Evolutionary conservation across 2,888 invertebrate genomes (phyloP).

Genomic region (Calameuta idolon): DNA sequence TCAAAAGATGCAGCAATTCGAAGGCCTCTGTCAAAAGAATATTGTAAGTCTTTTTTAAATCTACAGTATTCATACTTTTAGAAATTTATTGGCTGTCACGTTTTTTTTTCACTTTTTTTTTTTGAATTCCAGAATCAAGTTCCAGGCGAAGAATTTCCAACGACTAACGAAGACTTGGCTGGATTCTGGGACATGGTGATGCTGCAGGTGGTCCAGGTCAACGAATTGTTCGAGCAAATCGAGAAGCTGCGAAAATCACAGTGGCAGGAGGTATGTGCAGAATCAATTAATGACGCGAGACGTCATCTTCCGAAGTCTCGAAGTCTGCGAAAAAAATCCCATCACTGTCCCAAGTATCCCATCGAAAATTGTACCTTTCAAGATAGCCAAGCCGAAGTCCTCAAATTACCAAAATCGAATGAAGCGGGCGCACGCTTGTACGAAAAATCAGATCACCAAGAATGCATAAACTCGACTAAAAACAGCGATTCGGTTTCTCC

Average conservation of each 20-base stretch:
- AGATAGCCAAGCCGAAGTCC: neutral
- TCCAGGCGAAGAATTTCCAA: conserved; percentile 85
- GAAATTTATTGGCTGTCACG: neutral
- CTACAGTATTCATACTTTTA: neutral
- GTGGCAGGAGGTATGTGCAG: conserved; percentile 74
- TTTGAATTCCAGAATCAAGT: conserved; percentile 71
- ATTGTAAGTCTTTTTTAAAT: conserved; percentile 68
- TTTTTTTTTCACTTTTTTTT: conserved; percentile 11
- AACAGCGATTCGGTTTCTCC: neutral
- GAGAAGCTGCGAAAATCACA: conserved; percentile 73
- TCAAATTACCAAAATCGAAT: neutral
- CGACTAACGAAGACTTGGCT: conserved; percentile 89
- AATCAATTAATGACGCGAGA: conserved; percentile 17
- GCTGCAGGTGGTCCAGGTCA: conserved; percentile 89
- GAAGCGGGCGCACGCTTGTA: neutral
- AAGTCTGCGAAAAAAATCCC: neutral
- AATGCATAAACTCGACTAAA: neutral
- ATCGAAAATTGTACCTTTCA: neutral
- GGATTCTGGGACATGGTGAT: conserved; percentile 99
- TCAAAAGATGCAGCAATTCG: conserved; percentile 96
- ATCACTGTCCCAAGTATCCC: neutral
- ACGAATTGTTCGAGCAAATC: conserved; percentile 81
- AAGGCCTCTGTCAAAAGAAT: conserved; percentile 79
- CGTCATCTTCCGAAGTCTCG: neutral
- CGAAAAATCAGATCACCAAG: neutral